Evolutionary conservation across 2,113 vertebrate genomes (phyloP), one percentile per base, ranked within the genome.

Genomic region (Serinus canaria): DNA sequence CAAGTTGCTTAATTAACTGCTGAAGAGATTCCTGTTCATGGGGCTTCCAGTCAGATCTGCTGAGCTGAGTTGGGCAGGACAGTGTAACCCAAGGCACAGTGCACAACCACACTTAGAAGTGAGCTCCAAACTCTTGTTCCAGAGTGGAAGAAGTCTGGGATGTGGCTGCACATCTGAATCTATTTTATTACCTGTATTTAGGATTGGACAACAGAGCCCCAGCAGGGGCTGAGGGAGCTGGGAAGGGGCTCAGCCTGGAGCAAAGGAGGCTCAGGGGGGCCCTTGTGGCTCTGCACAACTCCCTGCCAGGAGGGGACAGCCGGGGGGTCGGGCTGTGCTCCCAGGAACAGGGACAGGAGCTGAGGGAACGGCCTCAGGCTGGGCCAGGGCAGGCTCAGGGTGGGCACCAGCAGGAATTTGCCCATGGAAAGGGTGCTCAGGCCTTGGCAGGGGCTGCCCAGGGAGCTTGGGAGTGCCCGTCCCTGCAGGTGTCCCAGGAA

Each of bases 41-140:
- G 10, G 47, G 63, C 79, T 83, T 72, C 16, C 21, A 41, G 47
- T 47, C 37, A 20, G 23, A 52, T 25, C 30, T 21, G 9, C n/a
- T 19, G 46, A 46, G 62, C 15, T 50, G 33, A 27, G 17, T 0
- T 13, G 64, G 17, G 18, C 33, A 58, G 59, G 49, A 21, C 20
- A 6, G 4, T 3, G 5, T 16, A 60, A 69, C 11, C 17, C 12
- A 3, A 4, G 4, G 12, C 2, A 8, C 2, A 27, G 2, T n/a
- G 21, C 18, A 37, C 8, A 55, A 3, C 9, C 41, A 33, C 1
- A 0, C 7, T 46, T 25, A 24, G 19, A 60, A 70, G 25, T 35
- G 49, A 66, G 5, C 5, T 56, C 41, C 13, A 47, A 31, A 20
- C n/a, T 35, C 20, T 58, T 56, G n/a, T 58, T n/a, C 37, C 20